These are phyloP conservation scores for Yoshiicerus persimilis DNA, from an alignment of 1,140 invertebrate species.

Conservation along the genomic window DNA sequence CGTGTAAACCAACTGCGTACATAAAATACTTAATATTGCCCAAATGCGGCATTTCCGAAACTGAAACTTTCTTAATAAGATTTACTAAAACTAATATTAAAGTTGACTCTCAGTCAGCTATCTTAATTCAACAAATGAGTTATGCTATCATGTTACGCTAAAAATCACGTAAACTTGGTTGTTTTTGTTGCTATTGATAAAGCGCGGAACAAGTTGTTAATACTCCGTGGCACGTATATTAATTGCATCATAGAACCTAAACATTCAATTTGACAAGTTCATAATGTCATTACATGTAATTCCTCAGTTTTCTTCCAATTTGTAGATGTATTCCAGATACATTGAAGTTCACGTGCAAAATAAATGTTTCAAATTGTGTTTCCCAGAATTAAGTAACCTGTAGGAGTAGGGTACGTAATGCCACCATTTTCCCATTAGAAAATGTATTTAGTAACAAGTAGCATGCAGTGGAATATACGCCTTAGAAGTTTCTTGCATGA, in stretches of 20 bases:
- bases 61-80: not conserved
- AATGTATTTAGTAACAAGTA: too few species aligned
- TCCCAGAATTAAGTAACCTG: not conserved
- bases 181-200: too few species aligned
- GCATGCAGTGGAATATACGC: not conserved
- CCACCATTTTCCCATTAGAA: not conserved
- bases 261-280: too few species aligned
- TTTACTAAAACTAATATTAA: not conserved
- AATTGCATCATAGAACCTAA: too few species aligned
- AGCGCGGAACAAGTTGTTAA: too few species aligned
- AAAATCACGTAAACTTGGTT: not conserved
- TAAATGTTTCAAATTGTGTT: not conserved
- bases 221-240: too few species aligned
- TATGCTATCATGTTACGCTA: not conserved
- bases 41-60: too few species aligned
- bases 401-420: not conserved
- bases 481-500: not conserved
- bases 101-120: not conserved
- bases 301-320: too few species aligned
- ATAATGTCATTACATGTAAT: too few species aligned
- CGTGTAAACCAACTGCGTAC: not conserved
- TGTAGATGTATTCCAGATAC: too few species aligned
- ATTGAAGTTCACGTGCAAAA: too few species aligned
- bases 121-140: not conserved
- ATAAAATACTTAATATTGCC: not conserved